Conservation (phyloP, 2,113 vertebrate genomes). For the Trogon melanurus region DNA sequence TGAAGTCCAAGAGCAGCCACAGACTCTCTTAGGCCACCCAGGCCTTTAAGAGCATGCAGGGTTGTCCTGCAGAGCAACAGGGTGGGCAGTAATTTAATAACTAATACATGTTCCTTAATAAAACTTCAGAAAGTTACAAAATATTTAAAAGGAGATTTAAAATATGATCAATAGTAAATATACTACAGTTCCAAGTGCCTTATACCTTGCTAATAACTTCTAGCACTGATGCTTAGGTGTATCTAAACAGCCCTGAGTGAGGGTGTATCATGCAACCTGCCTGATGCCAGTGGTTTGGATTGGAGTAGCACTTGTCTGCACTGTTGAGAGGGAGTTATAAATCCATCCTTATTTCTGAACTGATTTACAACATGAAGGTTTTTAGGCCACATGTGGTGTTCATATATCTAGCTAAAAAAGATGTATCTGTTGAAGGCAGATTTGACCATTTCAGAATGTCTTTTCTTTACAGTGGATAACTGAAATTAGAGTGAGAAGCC, state of each 20-base stretch:
- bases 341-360: not conserved
- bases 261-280: not conserved
- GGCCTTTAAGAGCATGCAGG: slow-evolving; percentile 12
- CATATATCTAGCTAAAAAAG: not conserved
- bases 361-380: not conserved
- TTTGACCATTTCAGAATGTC: not conserved
- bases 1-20: not conserved
- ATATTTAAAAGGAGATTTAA: slow-evolving; percentile 11
- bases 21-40: slow-evolving; percentile 29
- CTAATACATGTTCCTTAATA: slow-evolving; percentile 5
- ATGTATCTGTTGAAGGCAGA: not conserved
- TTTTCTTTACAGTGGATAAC: not conserved
- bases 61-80: slow-evolving; percentile 8
- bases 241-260: not conserved
- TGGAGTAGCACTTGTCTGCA: not conserved
- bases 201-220: not conserved
- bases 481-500: not conserved
- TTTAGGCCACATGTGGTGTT: not conserved
- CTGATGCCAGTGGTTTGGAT: not conserved
- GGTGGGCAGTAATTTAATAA: slow-evolving; percentile 6
- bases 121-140: slow-evolving; percentile 39
- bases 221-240: not conserved
- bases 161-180: not conserved
- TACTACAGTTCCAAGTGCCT: not conserved
- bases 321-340: not conserved